Base-by-base conservation (phyloP, 1,140 invertebrate genomes). In the Drosophila bipectinata region DNA sequence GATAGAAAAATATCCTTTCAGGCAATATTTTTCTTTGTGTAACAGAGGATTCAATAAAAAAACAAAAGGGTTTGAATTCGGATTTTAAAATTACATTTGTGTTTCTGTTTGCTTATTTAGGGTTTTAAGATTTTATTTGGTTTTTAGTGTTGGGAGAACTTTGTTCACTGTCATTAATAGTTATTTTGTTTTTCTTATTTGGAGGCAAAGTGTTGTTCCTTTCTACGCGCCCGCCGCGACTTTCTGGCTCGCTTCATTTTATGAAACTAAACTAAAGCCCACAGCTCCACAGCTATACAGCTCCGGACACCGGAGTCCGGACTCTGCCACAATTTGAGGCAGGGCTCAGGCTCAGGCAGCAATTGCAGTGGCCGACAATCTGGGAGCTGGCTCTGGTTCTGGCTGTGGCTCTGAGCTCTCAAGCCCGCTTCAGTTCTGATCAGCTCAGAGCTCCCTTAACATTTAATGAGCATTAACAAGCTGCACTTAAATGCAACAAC, bases 401-500 rank as follows among this genome's bases (percentile, higher is more conserved):
- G 24, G 49, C 49, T 28, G 14, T 44, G 41, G 49, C 49, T 53
- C 30, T 34, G 56, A 41, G 56, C 54, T 49, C 61, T 24, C 39
- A 6, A 45, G 66, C 62, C 56, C 30, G 26, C 34, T 26, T 69
- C 51, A 24, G 49, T 52, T 68, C 66, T 39, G 66, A 69, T 64
- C 63, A 47, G 44, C 44, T 54, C 59, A 47, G 63, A 56, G 66
- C 58, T 87, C 79, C 83, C 74, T 88, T 88, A 88, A 85, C 81
- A 87, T 85, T 88, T 88, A 88, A 88, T 88, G 79, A 88, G 83
- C 83, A 89, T 88, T 88, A 88, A 88, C 83, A 88, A 88, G 83
- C 84, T 88, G 83, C 84, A 88, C 83, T 88, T 88, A 83, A 88
- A 77, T 77, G 64, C 79, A 88, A 88, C 83, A 88, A 77, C 83